Percentiles rank a stretch among this genome's conserved stretches.
Conservation (phyloP, 2,113 vertebrate species). For the Pelecanoides urinatrix region DNA sequence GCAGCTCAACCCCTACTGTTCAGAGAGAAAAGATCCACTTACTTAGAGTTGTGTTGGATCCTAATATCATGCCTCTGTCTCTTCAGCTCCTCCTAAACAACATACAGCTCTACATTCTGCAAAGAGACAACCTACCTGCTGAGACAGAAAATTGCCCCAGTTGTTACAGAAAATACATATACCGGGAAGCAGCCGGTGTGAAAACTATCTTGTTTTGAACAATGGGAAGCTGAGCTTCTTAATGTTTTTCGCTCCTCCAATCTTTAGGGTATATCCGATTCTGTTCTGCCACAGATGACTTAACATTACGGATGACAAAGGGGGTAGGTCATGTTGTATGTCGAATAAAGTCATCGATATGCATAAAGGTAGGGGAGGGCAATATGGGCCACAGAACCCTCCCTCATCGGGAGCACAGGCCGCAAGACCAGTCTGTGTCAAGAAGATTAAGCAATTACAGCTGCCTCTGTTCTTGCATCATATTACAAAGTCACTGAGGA, state of each 20-base stretch:
- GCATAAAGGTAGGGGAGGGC: neutral
- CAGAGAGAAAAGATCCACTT: neutral
- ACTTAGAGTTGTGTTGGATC: neutral
- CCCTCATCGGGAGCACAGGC: neutral
- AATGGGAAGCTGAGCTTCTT: neutral
- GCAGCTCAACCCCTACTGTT: neutral
- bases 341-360: neutral
- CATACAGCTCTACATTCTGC: neutral
- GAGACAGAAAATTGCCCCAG: neutral
- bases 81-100: neutral
- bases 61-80: neutral
- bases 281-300: neutral
- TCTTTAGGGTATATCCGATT: neutral
- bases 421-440: neutral
- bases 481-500: fast-evolving
- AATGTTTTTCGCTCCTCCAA: neutral
- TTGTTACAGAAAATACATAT: neutral
- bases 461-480: neutral
- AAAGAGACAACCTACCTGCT: neutral
- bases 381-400: fast-evolving
- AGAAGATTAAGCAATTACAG: neutral
- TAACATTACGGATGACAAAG: neutral
- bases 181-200: neutral
- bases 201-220: neutral
- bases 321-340: neutral